Conservation (phyloP, 1,140 invertebrate species). For the Cotesia typhae region DNA sequence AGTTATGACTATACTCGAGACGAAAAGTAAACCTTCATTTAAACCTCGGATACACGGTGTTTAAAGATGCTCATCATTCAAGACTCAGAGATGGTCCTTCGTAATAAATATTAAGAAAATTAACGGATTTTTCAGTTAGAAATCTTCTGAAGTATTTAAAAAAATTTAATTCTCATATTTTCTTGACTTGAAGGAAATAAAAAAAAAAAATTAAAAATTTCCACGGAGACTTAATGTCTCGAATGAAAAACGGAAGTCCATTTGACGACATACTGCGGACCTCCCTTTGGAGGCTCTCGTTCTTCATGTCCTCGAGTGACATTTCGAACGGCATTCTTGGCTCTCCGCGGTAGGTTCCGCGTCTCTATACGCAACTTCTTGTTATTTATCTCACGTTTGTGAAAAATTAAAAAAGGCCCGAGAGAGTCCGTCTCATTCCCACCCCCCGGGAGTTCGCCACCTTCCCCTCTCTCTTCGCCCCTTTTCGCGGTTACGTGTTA, state of each 20-base stretch:
- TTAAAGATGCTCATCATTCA: too few relatives aligned
- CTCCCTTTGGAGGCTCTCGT: constrained; percentile 21
- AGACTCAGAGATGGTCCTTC: too few relatives aligned
- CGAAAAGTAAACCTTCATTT: too few relatives aligned
- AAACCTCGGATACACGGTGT: too few relatives aligned
- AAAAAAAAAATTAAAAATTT: constrained; percentile 23
- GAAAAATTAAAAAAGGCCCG: constrained; percentile 34
- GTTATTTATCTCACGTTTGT: constrained; percentile 49
- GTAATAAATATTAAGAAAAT: too few relatives aligned
- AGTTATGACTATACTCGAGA: too few relatives aligned
- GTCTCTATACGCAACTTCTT: constrained; percentile 31
- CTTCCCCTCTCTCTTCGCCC: neutral
- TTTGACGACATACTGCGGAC: constrained; percentile 28
- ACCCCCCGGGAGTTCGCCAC: neutral
- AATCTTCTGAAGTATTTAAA: too few relatives aligned
- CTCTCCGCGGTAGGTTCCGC: constrained; percentile 41
- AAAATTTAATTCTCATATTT: too few relatives aligned
- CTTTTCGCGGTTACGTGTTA: neutral
- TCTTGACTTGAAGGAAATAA: too few relatives aligned
- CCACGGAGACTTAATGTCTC: constrained; percentile 8
- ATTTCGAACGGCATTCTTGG: constrained; percentile 45
- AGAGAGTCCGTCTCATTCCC: constrained; percentile 7
- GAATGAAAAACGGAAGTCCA: constrained; percentile 37
- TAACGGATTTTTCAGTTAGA: too few relatives aligned
- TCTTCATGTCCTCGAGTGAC: constrained; percentile 37